Base-by-base conservation (phyloP, 2,888 invertebrate species). In the Torymus texanus region DNA sequence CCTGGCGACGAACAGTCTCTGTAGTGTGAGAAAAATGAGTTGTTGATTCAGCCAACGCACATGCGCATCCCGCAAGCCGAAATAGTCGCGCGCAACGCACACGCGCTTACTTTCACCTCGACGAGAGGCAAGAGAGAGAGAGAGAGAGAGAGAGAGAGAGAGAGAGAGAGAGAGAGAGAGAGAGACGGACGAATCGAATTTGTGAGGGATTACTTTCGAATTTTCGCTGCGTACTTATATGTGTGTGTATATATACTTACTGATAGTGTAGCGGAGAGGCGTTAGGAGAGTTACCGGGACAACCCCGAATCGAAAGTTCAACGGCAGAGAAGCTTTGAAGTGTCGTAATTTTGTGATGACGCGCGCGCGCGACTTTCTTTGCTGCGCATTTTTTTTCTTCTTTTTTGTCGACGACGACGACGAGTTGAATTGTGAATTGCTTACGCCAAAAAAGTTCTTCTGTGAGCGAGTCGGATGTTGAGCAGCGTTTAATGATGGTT, bases 1-100 rank as follows among this genome's bases (percentile, higher is more conserved):
- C 41, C 41, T 71, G 79, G 79, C 79, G 79, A 66, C 79, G 66
- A 8, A 75, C 70, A 79, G 79, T 75, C 79, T 79, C 75, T n/a
- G 73, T 41, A 51, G 79, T 53, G 62, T 66, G 65, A 65, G 68
- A 75, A 71, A 79, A 79, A 79, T 61, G 75, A 55, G 18, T 56
- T 55, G 71, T 61, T 58, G 73, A 78, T 73, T 74, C 56, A 56
- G 67, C 61, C 68, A 55, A 29, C 68, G 41, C 41, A 0, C 29
- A 3, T 3, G 29, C 29, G 41, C 41, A 58, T 18, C 21, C 24
- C 78, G 59, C 66, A 51, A 59, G 58, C 29, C 65, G 50, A 78
- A 65, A 74, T 62, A 59, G 41, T 41, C 41, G 41, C 41, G 8
- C 29, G 5, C 29, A 29, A 3, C 29, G 29, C 41, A 8, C 41